phyloP scores from a whole-genome alignment of 2,888 invertebrate species.

The Agonopterix alstromeriana region DNA sequence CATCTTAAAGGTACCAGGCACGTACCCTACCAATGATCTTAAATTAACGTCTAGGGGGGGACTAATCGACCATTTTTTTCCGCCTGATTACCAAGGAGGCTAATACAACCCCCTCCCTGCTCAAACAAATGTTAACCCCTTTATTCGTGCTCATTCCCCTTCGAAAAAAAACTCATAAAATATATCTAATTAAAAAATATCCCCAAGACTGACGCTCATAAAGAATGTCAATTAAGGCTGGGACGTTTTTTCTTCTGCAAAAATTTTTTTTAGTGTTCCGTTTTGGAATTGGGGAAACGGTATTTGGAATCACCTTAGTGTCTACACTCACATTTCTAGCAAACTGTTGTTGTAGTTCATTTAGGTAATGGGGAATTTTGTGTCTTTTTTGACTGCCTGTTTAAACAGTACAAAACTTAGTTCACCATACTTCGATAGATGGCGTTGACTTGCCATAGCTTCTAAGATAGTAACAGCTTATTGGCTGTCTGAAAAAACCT shows the following conservation, averaged over 20 bases:
- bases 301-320: too few species aligned
- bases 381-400: too few species aligned
- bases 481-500: too few species aligned
- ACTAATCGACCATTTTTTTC: slow-evolving; percentile 74
- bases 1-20: slow-evolving; percentile 29
- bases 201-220: slow-evolving; percentile 76
- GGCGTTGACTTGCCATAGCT: too few species aligned
- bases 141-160: slow-evolving; percentile 62
- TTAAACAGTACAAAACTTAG: too few species aligned
- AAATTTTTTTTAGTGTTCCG: slow-evolving; percentile 12
- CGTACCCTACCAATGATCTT: slow-evolving; percentile 66
- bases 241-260: slow-evolving; percentile 60
- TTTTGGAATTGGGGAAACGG: not conserved
- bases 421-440: too few species aligned
- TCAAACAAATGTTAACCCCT: slow-evolving; percentile 75
- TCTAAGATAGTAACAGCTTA: too few species aligned
- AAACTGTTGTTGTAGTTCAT: too few species aligned
- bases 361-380: too few species aligned
- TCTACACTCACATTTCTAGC: too few species aligned
- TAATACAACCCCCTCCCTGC: slow-evolving; percentile 69
- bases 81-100: slow-evolving; percentile 72
- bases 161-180: slow-evolving; percentile 75
- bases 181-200: slow-evolving; percentile 79
- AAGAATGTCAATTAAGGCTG: slow-evolving; percentile 75
- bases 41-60: slow-evolving; percentile 69